These are phyloP conservation scores for Drosophila lacicola DNA, from an alignment of 2,888 invertebrate genomes.

Conservation along the genomic window DNA sequence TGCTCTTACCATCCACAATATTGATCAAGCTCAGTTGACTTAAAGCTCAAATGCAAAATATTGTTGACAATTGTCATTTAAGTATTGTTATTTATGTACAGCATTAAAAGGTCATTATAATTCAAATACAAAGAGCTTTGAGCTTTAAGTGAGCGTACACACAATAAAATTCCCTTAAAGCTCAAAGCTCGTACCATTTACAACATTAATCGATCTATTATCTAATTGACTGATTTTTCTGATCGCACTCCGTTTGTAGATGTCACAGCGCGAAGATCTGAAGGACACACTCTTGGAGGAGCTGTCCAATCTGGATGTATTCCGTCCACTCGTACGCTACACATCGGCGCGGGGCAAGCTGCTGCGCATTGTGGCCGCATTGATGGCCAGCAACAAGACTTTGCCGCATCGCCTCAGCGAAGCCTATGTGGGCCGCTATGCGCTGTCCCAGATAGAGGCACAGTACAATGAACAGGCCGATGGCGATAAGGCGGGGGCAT, in stretches of 20 bases:
- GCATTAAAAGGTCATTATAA: too few species aligned
- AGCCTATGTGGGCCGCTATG: constrained; percentile 51
- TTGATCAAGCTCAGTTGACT: too few species aligned
- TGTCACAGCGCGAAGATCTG: constrained; percentile 77
- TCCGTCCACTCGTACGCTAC: constrained; percentile 81
- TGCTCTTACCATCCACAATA: neutral
- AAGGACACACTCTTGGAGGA: constrained; percentile 83
- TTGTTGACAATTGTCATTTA: too few species aligned
- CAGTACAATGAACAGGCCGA: neutral
- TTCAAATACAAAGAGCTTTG: neutral
- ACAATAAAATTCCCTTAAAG: neutral
- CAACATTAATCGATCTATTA: too few species aligned
- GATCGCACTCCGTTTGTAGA: constrained; percentile 62
- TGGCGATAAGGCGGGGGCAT: neutral
- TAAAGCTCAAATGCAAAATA: too few species aligned
- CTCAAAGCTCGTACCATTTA: neutral
- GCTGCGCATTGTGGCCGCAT: constrained; percentile 80
- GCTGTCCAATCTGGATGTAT: constrained; percentile 82
- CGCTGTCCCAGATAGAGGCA: neutral
- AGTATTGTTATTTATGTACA: too few species aligned
- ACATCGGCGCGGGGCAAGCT: constrained; percentile 83
- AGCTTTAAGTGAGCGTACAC: neutral
- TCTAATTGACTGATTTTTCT: too few species aligned
- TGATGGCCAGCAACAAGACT: constrained; percentile 80
- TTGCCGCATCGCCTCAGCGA: constrained; percentile 78